Base-by-base conservation (phyloP, 2,888 invertebrate genomes). In the Tenthredo scrophulariae region DNA sequence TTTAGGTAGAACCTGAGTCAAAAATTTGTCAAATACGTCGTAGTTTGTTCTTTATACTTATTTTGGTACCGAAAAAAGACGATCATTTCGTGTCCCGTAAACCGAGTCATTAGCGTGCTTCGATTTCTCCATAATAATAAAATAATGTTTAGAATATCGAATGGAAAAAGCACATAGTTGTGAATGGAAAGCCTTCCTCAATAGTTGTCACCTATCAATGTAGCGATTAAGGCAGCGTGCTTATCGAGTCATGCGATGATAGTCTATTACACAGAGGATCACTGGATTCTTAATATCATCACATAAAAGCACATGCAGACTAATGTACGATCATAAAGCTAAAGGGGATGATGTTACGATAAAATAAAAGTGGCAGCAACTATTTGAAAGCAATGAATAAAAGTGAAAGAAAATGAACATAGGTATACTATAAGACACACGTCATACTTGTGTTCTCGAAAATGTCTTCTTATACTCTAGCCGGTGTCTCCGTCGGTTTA, bases 401-500 rank as follows among this genome's bases (percentile, higher is more conserved):
- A 40, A 40, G 26, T 10, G 18, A 54, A 18, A 40, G 13, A 22
- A 62, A 22, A 40, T n/a, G 80, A 40, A 22, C 22, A 58, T 33
- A n/a, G n/a, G n/a, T n/a, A 37, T 37, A 37, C 37, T 37, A n/a
- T 33, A 58, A 37, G 22, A 33, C 40, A 80, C 80, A 62, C 80
- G 80, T 29, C 80, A 80, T 80, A 80, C 80, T 80, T 80, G 33
- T 80, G 80, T 62, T 80, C 62, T 62, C 62, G 26, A 80, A 62
- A 80, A 37, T 80, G 80, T 62, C 58, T 33, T 62, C 58, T 26
- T n/a, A 62, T 62, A 62, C 79, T 79, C 37, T 79, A 79, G 80
- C 58, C 80, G 80, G 80, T 70, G 83, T 67, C 83, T 83, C 22
- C 83, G 83, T 65, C 67, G 83, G 83, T 83, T 83, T 67, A 26